These are phyloP conservation scores for Gobio occitaniae DNA, from an alignment of 2,797 vertebrate species.

Conservation along the genomic window DNA sequence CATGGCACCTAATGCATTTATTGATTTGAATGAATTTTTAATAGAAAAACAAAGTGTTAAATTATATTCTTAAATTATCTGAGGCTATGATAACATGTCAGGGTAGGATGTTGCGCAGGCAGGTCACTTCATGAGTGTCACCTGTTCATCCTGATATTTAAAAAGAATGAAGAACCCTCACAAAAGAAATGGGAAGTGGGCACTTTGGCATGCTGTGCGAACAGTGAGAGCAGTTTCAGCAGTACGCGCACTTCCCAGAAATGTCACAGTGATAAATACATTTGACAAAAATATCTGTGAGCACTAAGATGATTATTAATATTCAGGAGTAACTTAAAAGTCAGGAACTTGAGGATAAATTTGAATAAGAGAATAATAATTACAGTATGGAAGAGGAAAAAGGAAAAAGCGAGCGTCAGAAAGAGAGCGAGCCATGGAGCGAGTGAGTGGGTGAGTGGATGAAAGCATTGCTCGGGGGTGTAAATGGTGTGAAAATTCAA, in stretches of 20 bases:
- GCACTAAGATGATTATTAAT: background rate
- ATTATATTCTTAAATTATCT: background rate
- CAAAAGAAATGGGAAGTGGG: background rate
- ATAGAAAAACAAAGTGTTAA: background rate
- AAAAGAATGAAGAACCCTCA: background rate
- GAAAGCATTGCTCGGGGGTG: slow-evolving; percentile 56
- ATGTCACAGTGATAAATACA: slow-evolving; percentile 1
- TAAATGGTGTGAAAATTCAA: slow-evolving; percentile 58
- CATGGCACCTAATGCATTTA: background rate
- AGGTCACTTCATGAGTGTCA: background rate
- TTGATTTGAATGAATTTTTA: background rate
- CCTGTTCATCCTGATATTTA: background rate
- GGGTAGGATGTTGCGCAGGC: background rate
- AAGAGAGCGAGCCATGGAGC: slow-evolving; percentile 54
- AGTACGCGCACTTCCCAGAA: background rate
- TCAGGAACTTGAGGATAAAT: slow-evolving; percentile 59
- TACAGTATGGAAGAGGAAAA: slow-evolving; percentile 22
- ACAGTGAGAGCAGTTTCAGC: background rate
- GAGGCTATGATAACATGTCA: background rate
- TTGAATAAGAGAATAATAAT: slow-evolving; percentile 47
- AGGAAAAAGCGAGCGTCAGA: slow-evolving; percentile 19
- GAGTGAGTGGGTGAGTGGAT: slow-evolving; percentile 64
- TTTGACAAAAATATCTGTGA: background rate
- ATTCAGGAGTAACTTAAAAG: slow-evolving; percentile 19
- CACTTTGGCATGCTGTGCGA: background rate